Base-by-base conservation (phyloP, 2,797 vertebrate species). In the Sebastes itinus region DNA sequence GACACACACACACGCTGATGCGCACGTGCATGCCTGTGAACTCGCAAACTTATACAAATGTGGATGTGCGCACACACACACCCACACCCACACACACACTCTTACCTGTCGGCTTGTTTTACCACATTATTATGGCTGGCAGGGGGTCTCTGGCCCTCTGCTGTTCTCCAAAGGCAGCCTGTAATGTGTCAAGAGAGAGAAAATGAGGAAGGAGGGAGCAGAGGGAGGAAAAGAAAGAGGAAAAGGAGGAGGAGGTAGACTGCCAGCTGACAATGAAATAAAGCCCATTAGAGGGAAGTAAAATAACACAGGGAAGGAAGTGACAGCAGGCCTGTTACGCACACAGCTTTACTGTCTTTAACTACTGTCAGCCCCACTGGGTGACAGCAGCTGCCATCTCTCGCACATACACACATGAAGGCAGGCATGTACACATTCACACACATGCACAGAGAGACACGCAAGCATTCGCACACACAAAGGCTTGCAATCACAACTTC, bases 191-290 rank as follows among this genome's bases (percentile, higher is more conserved):
- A 93, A 87, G 89, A 89, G 79, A 87, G 75, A 89, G 90, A 88
- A 91, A 91, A 93, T 92, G 87, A 92, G 91, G 87, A 89, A 84
- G 83, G 91, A 81, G 76, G 75, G 86, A 88, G 84, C 23, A 69
- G 83, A 87, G 62, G 87, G 81, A 90, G 86, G 72, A 65, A 83
- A 85, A 93, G 87, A 90, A 88, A 85, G 88, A 79, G 76, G 82
- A 82, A 89, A 77, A 83, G 85, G 88, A 87, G 90, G 86, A 87
- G 88, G 90, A 83, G 91, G 90, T 81, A 92, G 93, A 95, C 91
- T 94, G 92, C 90, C 90, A 92, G 90, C 91, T 95, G 95, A 96
- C 95, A 95, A 92, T 93, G 95, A 96, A 95, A 96, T 95, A 96
- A 96, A 95, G 93, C 95, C 95, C 92, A 96, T 96, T 96, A 96